Conservation (phyloP, 2,797 vertebrate species). For the Poecile montanus region DNA sequence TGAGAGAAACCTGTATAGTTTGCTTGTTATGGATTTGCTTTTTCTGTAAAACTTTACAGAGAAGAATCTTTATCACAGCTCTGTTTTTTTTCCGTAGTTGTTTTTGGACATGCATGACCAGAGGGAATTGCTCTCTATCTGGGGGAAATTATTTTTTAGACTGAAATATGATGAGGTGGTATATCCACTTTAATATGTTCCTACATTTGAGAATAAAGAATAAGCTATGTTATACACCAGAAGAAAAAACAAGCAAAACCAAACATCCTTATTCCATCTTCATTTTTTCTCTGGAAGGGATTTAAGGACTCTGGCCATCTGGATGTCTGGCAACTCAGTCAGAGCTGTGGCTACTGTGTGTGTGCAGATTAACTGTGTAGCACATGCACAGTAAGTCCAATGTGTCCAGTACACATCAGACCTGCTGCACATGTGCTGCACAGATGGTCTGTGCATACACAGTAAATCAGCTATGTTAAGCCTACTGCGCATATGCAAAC, state of each 20-base stretch:
- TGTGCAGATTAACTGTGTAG: constrained; percentile 70
- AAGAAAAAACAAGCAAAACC: background rate
- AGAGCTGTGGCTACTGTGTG: constrained; percentile 72
- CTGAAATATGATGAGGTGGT: background rate
- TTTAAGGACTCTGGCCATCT: constrained; percentile 70
- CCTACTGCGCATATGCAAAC: constrained; percentile 69
- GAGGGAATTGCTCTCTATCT: background rate
- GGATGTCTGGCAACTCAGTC: constrained; percentile 72
- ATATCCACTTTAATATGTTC: background rate
- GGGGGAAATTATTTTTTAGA: background rate
- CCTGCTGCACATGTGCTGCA: constrained; percentile 72
- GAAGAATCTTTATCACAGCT: background rate
- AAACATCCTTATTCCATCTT: constrained; percentile 43
- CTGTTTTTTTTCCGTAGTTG: background rate
- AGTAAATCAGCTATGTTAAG: constrained; percentile 68
- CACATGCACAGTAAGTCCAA: constrained; percentile 73
- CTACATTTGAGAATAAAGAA: constrained; percentile 8
- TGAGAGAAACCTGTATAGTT: background rate
- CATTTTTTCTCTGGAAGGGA: constrained; percentile 52
- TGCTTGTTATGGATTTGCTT: background rate
- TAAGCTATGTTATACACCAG: background rate
- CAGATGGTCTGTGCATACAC: constrained; percentile 64
- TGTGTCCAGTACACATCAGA: constrained; percentile 71
- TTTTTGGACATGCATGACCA: background rate
- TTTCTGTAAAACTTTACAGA: constrained; percentile 17